Evolutionary conservation across 2,888 invertebrate genomes (phyloP), one percentile per base, ranked within the genome.

Genomic region (Leucophenga maculata): DNA sequence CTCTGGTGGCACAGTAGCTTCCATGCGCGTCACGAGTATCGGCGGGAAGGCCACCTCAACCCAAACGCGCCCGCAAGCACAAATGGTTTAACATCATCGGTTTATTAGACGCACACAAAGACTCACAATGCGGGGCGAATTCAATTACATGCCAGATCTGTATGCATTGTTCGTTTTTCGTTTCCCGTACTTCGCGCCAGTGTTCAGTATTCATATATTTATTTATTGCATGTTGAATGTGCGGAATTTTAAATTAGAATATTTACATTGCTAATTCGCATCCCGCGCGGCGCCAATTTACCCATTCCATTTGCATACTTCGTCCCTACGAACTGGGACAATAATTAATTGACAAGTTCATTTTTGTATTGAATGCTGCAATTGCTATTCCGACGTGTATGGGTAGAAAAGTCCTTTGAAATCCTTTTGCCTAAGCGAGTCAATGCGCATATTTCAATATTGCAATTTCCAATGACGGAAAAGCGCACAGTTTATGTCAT

Each of bases 341-440:
- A 78, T 82, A 82, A 80, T 80, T 80, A 80, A 80, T 80, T 82
- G 83, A 79, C 83, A 80, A 82, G 80, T 80, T 80, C 81, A 83
- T 80, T 80, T 82, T 76, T 74, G 76, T n/a, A 64, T 64, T 64
- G 62, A 64, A 64, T 64, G 46, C 39, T 39, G 26, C 39, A 62
- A 44, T 64, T 74, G 64, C n/a, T n/a, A n/a, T n/a, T 76, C 75
- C 73, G 74, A 62, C 16, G 57, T 60, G 52, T n/a, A 67, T 57
- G 69, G 68, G 68, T n/a, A 62, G 9, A 16, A 44, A 18, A 65
- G 31, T 26, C 1, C 1, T 60, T 39, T 32, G 22, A 72, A 71
- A 72, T 72, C 65, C 74, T 72, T 74, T 72, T 69, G 60, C 65
- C 73, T 77, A 73, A 78, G 70, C 75, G 75, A 66, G 68, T 60